Base-by-base conservation (phyloP, 35 echinoderm and acorn worm species). In the Diadema setosum region DNA sequence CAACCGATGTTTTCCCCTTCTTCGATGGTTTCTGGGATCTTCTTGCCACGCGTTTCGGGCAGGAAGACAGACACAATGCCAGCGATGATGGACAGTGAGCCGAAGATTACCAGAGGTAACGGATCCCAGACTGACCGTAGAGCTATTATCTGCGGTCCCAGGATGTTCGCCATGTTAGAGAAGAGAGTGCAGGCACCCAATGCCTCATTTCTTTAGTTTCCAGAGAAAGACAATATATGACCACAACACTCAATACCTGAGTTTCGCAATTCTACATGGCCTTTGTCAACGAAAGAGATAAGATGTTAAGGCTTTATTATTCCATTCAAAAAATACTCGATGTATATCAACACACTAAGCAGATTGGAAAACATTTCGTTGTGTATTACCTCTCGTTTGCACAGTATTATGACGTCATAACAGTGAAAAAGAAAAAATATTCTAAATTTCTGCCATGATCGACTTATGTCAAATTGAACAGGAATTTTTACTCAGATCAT, bases 71-170 rank as follows among this genome's bases (percentile, higher is more conserved):
- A 75, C 2, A 90, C 5, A 2, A 90, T 56, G 46, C 90, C 86
- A 58, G 90, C 94, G 9, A 86, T 52, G n/a, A 93, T 40, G 3
- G 90, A 88, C 1, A 83, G 76, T 18, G 34, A 74, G 9, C 94
- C 94, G 44, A 90, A 97, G 11, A 97, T 83, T 7, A 92, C 52
- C 27, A 97, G 82, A 33, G 94, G 94, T 6, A 97, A 83, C 14
- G 83, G 93, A 31, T 87, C 39, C 88, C 88, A 95, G 3, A 87
- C 88, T 69, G 83, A 70, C 24, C 75, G 82, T 14, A 95, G 56
- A 27, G 83, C 60, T 41, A 96, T 59, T 15, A 96, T 83, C 5
- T 88, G 52, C 5, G 94, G 94, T 33, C 89, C 76, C 39, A 80
- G 40, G 20, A 91, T 96, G 4, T 17, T 44, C 14, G 65, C 55